Evolutionary conservation across 2,797 vertebrate species (phyloP), one percentile per base, ranked within the genome.

Genomic region (Pseudocheirus occidentalis): DNA sequence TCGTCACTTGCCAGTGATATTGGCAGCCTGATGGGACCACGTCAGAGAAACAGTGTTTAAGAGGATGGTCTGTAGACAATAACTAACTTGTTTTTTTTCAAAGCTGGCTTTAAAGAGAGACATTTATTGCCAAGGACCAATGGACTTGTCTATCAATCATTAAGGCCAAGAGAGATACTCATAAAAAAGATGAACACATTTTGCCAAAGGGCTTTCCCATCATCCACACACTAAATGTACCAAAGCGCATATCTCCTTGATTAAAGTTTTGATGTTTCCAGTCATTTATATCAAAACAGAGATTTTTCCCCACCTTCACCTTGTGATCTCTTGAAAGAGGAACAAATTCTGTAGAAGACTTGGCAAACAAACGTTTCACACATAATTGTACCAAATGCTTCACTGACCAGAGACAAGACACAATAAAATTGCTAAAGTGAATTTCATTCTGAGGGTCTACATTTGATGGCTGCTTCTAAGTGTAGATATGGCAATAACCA

Each of bases 171-270:
- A 28, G 56, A 27, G 55, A 62, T 93, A 18, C 11, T 95, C 55
- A 34, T 10, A 29, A 57, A 53, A 46, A 3, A 21, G 92, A 16
- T 21, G 91, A 34, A 50, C 3, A 9, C 4, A 0, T 56, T 7
- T 29, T 0, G 5, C 91, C 55, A 66, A 54, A 11, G 18, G 91
- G 94, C 66, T 0, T 28, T 1, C n/a, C 14, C 29, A 2, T 13
- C 14, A 4, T 5, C 1, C 31, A 11, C 0, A 0, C 10, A 11
- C n/a, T 5, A 5, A 90, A 4, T 0, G 12, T 1, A 56, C 54
- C 2, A 4, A 40, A 28, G 89, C 55, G 0, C 1, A 7, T 57
- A 91, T 58, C 92, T 53, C 87, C 91, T 62, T 54, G 29, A 94
- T 50, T 28, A 27, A 34, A 28, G 40, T 93, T 93, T 62, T 89